Percentiles rank a stretch among this genome's conserved stretches.
phyloP scores from a whole-genome alignment of 2,888 invertebrate genomes.

The Antheraea assamensis region DNA sequence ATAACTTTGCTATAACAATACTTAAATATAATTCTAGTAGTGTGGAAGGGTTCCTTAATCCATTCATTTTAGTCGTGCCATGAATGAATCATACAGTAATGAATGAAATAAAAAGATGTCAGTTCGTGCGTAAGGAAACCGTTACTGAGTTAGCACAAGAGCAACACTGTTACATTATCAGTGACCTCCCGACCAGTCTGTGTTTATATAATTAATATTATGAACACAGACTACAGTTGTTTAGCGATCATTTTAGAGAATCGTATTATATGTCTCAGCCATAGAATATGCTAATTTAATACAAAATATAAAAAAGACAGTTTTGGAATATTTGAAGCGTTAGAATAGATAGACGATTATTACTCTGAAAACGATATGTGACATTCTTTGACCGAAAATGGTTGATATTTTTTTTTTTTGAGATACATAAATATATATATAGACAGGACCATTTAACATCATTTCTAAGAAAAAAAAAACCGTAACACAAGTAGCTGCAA shows the following conservation, averaged over 20 bases:
- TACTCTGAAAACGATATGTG: too few relatives aligned
- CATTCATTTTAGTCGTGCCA: background rate
- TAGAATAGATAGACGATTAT: background rate
- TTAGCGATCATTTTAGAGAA: conserved; percentile 41
- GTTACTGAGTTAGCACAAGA: conserved; percentile 26
- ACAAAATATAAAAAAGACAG: background rate
- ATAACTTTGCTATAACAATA: background rate
- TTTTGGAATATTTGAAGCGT: background rate
- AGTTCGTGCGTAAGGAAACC: conserved; percentile 42
- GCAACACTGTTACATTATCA: conserved; percentile 44
- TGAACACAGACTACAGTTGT: conserved; percentile 35
- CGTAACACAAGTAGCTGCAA: too few relatives aligned
- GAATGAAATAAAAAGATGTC: conserved; percentile 25
- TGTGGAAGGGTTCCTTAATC: background rate
- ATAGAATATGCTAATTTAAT: background rate
- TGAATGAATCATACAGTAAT: conserved; percentile 8
- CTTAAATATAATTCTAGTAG: background rate
- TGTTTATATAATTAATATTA: conserved; percentile 52
- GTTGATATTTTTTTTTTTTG: too few relatives aligned
- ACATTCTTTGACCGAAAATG: too few relatives aligned
- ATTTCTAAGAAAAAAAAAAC: too few relatives aligned
- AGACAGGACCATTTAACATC: too few relatives aligned
- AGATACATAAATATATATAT: too few relatives aligned
- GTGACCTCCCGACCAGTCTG: conserved; percentile 32
- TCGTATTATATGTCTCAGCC: background rate